A percentile compares a stretch with the other conserved stretches of the same genome.
phyloP scores from a whole-genome alignment of 1,140 invertebrate genomes.

The Planococcus citri region DNA sequence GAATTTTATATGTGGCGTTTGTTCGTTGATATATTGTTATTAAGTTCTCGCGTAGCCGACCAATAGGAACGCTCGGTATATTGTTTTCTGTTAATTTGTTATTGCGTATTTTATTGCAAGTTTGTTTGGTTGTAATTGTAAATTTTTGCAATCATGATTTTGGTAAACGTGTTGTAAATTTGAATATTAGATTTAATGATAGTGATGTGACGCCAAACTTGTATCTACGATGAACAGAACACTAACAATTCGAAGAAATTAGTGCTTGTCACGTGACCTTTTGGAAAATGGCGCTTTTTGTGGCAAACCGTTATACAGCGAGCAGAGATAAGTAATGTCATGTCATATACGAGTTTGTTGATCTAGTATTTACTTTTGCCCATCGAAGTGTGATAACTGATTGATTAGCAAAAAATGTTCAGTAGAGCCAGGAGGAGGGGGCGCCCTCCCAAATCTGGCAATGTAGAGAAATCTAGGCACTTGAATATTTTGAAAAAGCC shows the following conservation, averaged over 20 bases:
- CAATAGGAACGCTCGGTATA: conserved; percentile 22
- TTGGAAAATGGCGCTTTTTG: conserved; percentile 43
- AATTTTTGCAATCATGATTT: conserved; percentile 15
- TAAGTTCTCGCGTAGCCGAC: not conserved
- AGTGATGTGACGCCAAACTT: not conserved
- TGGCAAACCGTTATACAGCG: conserved; percentile 41
- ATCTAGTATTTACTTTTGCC: not conserved
- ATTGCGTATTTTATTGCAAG: conserved; percentile 14
- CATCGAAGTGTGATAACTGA: not conserved
- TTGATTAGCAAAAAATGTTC: conserved; percentile 46
- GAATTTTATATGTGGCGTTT: not conserved
- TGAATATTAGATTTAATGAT: not conserved
- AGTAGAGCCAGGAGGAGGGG: conserved; percentile 74
- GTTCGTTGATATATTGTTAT: conserved; percentile 3
- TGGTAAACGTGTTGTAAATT: conserved; percentile 8
- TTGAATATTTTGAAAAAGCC: conserved; percentile 82
- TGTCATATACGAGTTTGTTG: conserved; percentile 41
- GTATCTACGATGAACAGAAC: not conserved
- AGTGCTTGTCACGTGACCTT: conserved; percentile 42
- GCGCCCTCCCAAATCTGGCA: conserved; percentile 74
- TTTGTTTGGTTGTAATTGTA: conserved; percentile 13
- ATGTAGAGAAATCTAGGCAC: conserved; percentile 64
- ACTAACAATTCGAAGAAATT: not conserved
- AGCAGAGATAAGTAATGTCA: conserved; percentile 42
- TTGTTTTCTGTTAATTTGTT: conserved; percentile 17